phyloP scores from a whole-genome alignment of 2,888 invertebrate genomes.

The Dinocampus coccinellae region DNA sequence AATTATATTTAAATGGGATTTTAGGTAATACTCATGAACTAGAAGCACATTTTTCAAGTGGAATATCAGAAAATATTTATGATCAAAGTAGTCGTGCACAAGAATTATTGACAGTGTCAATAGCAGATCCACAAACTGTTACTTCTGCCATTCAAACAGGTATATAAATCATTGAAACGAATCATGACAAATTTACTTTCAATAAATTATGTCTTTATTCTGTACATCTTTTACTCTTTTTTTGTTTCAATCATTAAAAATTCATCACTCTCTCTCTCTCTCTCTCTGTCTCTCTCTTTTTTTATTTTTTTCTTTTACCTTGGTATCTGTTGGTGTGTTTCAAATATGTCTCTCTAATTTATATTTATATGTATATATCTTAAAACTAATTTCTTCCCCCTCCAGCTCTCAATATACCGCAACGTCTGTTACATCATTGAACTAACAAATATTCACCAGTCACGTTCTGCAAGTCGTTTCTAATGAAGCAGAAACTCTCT shows the following conservation, averaged over 20 bases:
- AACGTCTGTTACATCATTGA: conserved; percentile 46
- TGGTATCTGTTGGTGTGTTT: conserved; percentile 33
- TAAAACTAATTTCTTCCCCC: conserved; percentile 43
- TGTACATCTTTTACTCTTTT: no score
- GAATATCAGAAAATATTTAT: conserved; percentile 39
- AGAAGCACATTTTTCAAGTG: conserved; percentile 9
- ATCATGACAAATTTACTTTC: conserved; percentile 36
- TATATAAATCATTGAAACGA: conserved; percentile 44
- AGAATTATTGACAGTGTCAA: conserved; percentile 58
- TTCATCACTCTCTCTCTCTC: conserved; percentile 6
- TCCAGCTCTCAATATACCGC: conserved; percentile 42
- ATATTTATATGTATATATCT: no score
- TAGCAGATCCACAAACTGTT: conserved; percentile 58
- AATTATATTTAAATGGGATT: not conserved
- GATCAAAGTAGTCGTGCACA: conserved; percentile 63
- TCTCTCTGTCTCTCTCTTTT: no score
- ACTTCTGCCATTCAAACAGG: conserved; percentile 48
- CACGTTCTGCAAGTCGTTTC: conserved; percentile 25
- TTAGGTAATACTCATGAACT: not conserved
- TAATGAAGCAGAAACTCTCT: conserved; percentile 22
- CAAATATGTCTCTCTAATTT: conserved; percentile 30
- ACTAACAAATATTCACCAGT: conserved; percentile 41
- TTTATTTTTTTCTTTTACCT: not conserved
- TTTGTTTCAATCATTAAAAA: conserved; percentile 15
- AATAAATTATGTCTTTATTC: conserved; percentile 9